Evolutionary conservation across 2,888 invertebrate genomes (phyloP), one percentile per base, ranked within the genome.

Genomic region (Tenodera sinensis): DNA sequence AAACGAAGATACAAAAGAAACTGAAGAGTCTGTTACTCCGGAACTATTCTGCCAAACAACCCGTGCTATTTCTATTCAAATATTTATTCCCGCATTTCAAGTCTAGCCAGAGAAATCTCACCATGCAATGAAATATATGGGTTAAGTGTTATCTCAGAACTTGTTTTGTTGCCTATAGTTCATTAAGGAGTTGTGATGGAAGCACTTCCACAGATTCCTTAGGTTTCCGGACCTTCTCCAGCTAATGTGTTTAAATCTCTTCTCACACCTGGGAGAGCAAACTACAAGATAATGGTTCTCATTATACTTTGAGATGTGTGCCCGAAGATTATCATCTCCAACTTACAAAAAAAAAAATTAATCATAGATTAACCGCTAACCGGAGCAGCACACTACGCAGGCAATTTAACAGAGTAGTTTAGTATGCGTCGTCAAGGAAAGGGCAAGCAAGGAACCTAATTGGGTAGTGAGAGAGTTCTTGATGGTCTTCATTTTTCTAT

Each of bases 301-400:
- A 87, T 87, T 87, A 87, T 87, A 87, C 87, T 87, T 87, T 82
- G 87, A 87, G 87, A 87, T 87, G 42, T 84, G 47, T n/a, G 42
- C 84, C 54, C 54, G 54, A 30, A 87, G 87, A 87, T 87, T 82
- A 87, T 28, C 25, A 81, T 87, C 82, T 87, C 81, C 54, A 71
- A 71, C 54, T 71, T 71, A 71, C 54, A 71, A 71, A 71, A 71
- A 71, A 71, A 71, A 71, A 81, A 87, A 87, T 81, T 87, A 87
- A 87, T 87, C 87, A 87, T 81, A 87, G 42, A 87, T 87, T 87
- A 87, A 87, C 87, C 54, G 20, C 54, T 71, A 71, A 71, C 54
- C 54, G 25, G 54, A 71, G 54, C 54, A 71, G 25, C 54, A 3
- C 54, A 71, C 54, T 71, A 71, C 54, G 54, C 25, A 71, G 54